Conservation (phyloP, 2,113 vertebrate species). For the Morphnarchus princeps region DNA sequence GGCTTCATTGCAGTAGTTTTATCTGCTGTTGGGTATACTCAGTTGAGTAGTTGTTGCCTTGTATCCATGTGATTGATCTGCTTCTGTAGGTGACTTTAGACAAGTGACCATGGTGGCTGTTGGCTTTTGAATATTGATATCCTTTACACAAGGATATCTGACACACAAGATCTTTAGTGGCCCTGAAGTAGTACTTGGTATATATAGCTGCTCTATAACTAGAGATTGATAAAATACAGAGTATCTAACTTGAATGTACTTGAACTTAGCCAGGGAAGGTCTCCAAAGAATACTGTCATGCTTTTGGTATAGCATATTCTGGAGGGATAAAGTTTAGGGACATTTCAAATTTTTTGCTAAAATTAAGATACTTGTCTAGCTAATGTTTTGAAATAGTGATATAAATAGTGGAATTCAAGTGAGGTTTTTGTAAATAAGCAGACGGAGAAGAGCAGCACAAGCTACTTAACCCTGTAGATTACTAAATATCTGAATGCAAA, state of each 20-base stretch:
- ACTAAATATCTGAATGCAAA: not conserved
- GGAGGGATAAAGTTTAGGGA: not conserved
- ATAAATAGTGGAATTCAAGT: not conserved
- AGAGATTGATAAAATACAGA: not conserved
- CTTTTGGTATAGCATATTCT: not conserved
- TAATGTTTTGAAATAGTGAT: not conserved
- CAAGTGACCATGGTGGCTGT: not conserved
- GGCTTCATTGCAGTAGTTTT: not conserved
- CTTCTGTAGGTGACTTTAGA: not conserved
- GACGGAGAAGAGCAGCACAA: not conserved
- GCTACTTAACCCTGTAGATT: not conserved
- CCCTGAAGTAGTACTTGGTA: not conserved
- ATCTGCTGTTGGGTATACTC: not conserved
- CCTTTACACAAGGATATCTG: not conserved
- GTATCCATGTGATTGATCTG: not conserved
- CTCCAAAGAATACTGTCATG: not conserved
- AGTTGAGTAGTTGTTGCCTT: not conserved
- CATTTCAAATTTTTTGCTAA: not conserved
- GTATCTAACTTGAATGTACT: not conserved
- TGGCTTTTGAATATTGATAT: not conserved
- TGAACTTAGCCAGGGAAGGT: not conserved
- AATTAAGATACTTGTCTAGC: not conserved
- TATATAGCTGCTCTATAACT: not conserved
- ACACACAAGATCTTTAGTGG: not conserved
- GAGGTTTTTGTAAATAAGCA: not conserved